These are phyloP conservation scores for Clepsis dumicolana DNA, from an alignment of 2,888 invertebrate genomes.

Conservation along the genomic window DNA sequence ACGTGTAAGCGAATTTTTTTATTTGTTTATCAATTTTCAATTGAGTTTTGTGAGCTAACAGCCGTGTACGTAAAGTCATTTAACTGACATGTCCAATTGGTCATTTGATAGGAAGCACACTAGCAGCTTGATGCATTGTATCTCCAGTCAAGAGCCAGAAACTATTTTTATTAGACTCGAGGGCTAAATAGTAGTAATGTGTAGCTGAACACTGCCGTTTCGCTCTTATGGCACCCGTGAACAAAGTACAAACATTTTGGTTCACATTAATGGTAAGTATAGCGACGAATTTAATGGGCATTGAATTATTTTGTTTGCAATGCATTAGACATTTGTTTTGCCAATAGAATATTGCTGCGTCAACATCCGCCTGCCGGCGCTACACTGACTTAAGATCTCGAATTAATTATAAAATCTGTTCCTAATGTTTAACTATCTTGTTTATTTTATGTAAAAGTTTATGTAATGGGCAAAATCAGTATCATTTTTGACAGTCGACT, in stretches of 20 bases:
- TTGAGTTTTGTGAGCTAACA: constrained; percentile 1
- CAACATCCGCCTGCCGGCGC: constrained; percentile 20
- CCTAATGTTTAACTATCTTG: background rate
- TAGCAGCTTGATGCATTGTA: background rate
- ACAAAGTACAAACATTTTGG: constrained; percentile 70
- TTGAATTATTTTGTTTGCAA: constrained; percentile 35
- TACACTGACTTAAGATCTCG: constrained; percentile 16
- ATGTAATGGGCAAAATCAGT: background rate
- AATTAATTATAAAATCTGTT: background rate
- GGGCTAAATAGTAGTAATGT: constrained; percentile 12
- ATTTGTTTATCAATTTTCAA: background rate
- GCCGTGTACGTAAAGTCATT: background rate
- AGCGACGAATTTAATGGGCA: constrained; percentile 43
- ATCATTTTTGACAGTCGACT: background rate
- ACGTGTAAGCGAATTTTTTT: constrained; percentile 7
- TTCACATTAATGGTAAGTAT: constrained; percentile 49
- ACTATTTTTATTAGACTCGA: background rate
- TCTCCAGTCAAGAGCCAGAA: background rate
- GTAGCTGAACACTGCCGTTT: constrained; percentile 37
- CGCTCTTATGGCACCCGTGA: constrained; percentile 53
- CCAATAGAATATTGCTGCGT: constrained; percentile 28
- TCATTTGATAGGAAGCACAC: constrained; percentile 1
- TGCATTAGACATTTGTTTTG: constrained; percentile 38
- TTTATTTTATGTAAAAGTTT: background rate
- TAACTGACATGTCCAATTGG: background rate